Evolutionary conservation across 2,797 vertebrate genomes (phyloP).

Genomic region (Ctenosaura bakeri): DNA sequence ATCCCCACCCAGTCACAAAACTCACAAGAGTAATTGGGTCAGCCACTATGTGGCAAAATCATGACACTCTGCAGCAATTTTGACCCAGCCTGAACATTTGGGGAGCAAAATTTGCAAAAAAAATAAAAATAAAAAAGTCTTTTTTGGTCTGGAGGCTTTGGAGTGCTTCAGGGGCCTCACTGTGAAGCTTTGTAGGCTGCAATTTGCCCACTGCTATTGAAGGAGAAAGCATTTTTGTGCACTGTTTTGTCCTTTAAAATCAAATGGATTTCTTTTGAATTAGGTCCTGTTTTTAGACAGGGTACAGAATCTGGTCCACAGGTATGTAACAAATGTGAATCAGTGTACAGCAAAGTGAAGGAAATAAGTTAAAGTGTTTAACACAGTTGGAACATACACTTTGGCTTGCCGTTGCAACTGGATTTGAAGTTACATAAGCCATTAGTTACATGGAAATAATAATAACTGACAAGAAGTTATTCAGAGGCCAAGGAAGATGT

Average conservation of each 20-base stretch:
- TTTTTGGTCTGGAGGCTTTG: too few species aligned
- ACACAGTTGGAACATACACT: not conserved
- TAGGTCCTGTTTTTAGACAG: not conserved
- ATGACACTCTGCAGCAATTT: too few species aligned
- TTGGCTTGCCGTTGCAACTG: not conserved
- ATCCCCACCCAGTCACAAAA: too few species aligned
- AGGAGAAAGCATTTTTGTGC: not conserved
- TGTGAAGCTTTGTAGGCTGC: too few species aligned
- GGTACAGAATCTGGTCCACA: not conserved
- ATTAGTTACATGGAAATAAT: not conserved
- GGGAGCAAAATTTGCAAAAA: too few species aligned
- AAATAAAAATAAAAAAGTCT: too few species aligned
- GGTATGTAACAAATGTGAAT: not conserved
- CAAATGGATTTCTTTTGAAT: not conserved
- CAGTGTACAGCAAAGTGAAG: not conserved
- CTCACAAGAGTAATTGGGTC: too few species aligned
- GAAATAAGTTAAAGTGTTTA: not conserved
- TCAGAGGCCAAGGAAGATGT: not conserved
- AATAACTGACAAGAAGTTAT: constrained; percentile 24
- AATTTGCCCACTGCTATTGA: too few species aligned
- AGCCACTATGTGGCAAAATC: too few species aligned
- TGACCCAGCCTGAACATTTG: too few species aligned
- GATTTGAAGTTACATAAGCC: not conserved
- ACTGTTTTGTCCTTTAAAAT: not conserved
- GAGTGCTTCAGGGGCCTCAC: too few species aligned